Base-by-base conservation (phyloP, 2,888 invertebrate genomes). In the Dryomyza anilis region DNA sequence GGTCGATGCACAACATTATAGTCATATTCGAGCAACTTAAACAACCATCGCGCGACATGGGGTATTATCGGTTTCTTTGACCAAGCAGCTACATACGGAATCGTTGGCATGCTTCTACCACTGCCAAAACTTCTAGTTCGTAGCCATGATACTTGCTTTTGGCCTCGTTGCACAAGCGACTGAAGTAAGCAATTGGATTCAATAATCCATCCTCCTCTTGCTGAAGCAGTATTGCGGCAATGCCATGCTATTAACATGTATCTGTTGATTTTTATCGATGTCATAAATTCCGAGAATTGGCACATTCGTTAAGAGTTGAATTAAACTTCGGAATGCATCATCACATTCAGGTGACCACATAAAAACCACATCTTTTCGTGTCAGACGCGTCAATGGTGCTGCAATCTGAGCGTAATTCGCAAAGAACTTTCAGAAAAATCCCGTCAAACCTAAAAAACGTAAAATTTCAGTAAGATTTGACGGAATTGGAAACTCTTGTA, bases 101-200 rank as follows among this genome's bases (percentile, higher is more conserved):
- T 58, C 79, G 71, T 29, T 71, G 64, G 23, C 81, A 61, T 0
- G 76, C 71, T 43, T 70, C 73, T 0, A 72, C 78, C 33, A 77
- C 74, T 0, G 83, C 82, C 6, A 84, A 66, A 0, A 74, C 75
- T 66, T 82, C 84, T n/a, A n/a, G n/a, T n/a, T n/a, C n/a, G n/a
- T n/a, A n/a, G n/a, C n/a, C n/a, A n/a, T n/a, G n/a, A n/a, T 14
- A 27, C 6, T 56, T 36, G 33, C 19, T 30, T 50, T 64, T 65
- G 6, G 64, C 36, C 7, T 62, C 46, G 23, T 57, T 66, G 36
- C 69, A 68, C 8, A 62, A 10, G 0, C 67, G 58, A 23, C 66
- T 67, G 29, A 64, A 67, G 55, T 69, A 69, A 3, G 67, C 58
- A 3, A 64, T 64, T 3, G 64, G 56, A 10, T 27, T 55, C 10